A percentile compares a stretch with the other conserved stretches of the same genome.
Conservation (phyloP, 2,888 invertebrate species). For the Acleris laterana region DNA sequence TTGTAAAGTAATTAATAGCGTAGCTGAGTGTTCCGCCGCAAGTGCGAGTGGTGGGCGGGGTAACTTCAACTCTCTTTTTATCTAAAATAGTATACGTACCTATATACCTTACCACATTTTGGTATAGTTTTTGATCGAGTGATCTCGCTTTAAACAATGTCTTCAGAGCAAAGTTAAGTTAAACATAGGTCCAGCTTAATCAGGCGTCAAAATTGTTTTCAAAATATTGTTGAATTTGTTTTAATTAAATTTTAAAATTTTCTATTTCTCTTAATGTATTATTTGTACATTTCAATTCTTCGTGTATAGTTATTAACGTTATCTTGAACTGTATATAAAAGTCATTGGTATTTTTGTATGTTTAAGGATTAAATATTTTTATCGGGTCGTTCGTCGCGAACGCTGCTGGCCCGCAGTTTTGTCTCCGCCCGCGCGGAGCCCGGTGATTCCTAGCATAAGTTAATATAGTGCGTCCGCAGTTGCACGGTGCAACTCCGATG, state of each 20-base stretch:
- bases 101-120: no score
- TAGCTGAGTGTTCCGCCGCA: not conserved
- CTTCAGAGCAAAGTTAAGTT: no score
- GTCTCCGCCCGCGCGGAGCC: not conserved
- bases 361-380: conserved; percentile 30
- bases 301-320: conserved; percentile 12
- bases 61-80: not conserved
- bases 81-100: not conserved
- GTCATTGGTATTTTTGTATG: conserved; percentile 49
- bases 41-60: not conserved
- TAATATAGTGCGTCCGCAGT: not conserved
- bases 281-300: conserved; percentile 2
- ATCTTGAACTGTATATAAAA: conserved; percentile 41
- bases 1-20: conserved; percentile 8
- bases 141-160: no score
- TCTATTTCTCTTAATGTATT: not conserved
- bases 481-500: not conserved
- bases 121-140: no score
- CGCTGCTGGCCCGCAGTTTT: conserved; percentile 3
- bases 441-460: conserved; percentile 6
- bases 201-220: not conserved
- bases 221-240: conserved; percentile 17
- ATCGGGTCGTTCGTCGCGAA: conserved; percentile 5
- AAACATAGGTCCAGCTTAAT: no score
- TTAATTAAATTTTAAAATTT: conserved; percentile 4